Percentiles rank a stretch among this genome's conserved stretches.
These are phyloP conservation scores for Heptranchias perlo DNA, from an alignment of 2,113 vertebrate species.

Conservation along the genomic window DNA sequence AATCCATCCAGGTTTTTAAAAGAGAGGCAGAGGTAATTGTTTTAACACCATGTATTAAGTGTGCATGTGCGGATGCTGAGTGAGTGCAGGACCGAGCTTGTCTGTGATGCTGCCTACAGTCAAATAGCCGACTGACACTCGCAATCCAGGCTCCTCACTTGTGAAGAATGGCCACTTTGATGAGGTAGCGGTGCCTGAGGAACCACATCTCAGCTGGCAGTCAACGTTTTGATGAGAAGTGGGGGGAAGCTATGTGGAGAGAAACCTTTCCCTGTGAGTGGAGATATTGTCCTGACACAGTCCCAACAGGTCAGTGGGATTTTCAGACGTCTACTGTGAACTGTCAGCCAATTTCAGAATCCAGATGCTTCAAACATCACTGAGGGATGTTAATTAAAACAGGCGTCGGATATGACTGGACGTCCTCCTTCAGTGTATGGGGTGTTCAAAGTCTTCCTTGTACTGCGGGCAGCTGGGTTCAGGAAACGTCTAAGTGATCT, in stretches of 20 bases:
- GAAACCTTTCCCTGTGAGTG: not conserved
- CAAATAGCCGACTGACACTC: no score
- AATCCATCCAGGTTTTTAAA: no score
- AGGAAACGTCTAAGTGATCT: not conserved
- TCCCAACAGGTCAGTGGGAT: not conserved
- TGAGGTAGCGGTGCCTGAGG: no score
- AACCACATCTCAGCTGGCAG: no score
- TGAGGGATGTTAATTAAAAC: not conserved
- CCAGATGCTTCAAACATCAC: not conserved
- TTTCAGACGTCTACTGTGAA: not conserved
- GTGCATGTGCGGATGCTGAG: no score
- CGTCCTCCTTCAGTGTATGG: not conserved
- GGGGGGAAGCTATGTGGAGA: not conserved
- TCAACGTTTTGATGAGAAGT: not conserved
- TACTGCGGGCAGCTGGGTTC: not conserved
- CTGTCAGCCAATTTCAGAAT: not conserved
- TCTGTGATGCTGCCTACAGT: no score
- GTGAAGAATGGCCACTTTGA: no score
- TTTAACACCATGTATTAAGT: no score
- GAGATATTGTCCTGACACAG: not conserved
- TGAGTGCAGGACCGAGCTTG: no score
- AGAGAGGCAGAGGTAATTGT: no score
- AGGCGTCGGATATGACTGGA: not conserved
- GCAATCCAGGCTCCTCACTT: no score
- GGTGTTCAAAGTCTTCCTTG: not conserved